Evolutionary conservation across 30 jellyfish, hydroid and myxozoan genomes (phyloP).

Genomic region (Chironex yamaguchii): DNA sequence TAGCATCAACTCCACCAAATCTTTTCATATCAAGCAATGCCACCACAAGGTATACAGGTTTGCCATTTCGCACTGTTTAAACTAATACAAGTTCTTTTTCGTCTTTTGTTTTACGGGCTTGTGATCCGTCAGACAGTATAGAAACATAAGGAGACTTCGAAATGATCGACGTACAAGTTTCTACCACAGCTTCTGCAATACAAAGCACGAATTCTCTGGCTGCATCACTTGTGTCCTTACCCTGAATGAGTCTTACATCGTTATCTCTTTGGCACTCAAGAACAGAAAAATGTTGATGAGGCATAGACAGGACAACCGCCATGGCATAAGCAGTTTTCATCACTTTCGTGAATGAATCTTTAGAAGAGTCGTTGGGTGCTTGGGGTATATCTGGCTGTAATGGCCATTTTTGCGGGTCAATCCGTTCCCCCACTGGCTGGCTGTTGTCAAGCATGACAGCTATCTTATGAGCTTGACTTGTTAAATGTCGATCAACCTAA

Average conservation of each 20-base stretch:
- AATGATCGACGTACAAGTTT: conserved; percentile 2
- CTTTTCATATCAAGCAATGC: conserved; percentile 14
- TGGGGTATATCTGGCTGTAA: conserved; percentile 12
- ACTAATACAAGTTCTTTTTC: background rate
- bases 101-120: conserved; percentile 14
- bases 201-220: conserved; percentile 7
- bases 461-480: conserved; percentile 43
- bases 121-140: conserved; percentile 21
- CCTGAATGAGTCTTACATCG: conserved; percentile 11
- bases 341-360: conserved; percentile 3
- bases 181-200: conserved; percentile 12
- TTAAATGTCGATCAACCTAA: conserved; percentile 42
- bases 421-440: conserved; percentile 13
- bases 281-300: conserved; percentile 7
- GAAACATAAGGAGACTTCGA: conserved; percentile 7
- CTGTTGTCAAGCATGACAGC: conserved; percentile 44
- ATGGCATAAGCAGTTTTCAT: conserved; percentile 8
- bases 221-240: conserved; percentile 19
- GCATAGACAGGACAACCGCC: conserved; percentile 23
- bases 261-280: conserved; percentile 17
- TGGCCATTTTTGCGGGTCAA: background rate
- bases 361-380: conserved; percentile 5
- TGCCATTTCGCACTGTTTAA: conserved; percentile 12
- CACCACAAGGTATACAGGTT: conserved; percentile 17
- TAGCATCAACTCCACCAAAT: conserved; percentile 21